These are phyloP conservation scores for Enteromius argenteus DNA, from an alignment of 2,797 vertebrate genomes.

Conservation along the genomic window DNA sequence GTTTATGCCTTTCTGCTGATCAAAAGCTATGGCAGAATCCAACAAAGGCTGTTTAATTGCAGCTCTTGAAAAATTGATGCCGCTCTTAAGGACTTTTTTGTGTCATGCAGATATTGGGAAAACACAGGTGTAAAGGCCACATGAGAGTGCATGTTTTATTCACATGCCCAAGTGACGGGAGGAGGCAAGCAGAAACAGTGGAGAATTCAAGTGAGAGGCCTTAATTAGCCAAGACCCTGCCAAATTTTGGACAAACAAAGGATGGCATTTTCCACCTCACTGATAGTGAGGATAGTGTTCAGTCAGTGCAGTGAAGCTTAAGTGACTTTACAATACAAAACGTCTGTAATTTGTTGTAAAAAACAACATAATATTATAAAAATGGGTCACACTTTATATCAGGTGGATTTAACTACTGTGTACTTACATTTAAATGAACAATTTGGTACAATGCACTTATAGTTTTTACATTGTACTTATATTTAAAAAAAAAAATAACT, in stretches of 20 bases:
- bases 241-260: slow-evolving; percentile 37
- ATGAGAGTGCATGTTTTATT: slow-evolving; percentile 74
- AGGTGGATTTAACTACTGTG: too few relatives aligned
- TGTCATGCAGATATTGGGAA: slow-evolving; percentile 71
- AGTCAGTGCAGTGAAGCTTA: slow-evolving; percentile 30
- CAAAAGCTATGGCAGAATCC: slow-evolving; percentile 69
- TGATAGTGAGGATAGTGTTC: slow-evolving; percentile 35
- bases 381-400: too few relatives aligned
- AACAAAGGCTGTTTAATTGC: slow-evolving; percentile 76
- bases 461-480: too few relatives aligned
- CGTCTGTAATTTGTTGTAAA: not conserved
- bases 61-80: slow-evolving; percentile 78
- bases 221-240: slow-evolving; percentile 48
- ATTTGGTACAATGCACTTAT: too few relatives aligned
- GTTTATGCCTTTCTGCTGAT: slow-evolving; percentile 71
- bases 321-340: slow-evolving; percentile 30
- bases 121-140: slow-evolving; percentile 73
- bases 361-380: not conserved
- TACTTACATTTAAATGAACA: too few relatives aligned
- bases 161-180: slow-evolving; percentile 68
- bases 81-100: slow-evolving; percentile 76
- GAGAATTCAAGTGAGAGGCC: slow-evolving; percentile 42
- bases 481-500: too few relatives aligned
- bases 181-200: slow-evolving; percentile 9
- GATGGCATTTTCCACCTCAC: slow-evolving; percentile 44